phyloP scores from a whole-genome alignment of 2,888 invertebrate genomes.

The Deilephila elpenor region DNA sequence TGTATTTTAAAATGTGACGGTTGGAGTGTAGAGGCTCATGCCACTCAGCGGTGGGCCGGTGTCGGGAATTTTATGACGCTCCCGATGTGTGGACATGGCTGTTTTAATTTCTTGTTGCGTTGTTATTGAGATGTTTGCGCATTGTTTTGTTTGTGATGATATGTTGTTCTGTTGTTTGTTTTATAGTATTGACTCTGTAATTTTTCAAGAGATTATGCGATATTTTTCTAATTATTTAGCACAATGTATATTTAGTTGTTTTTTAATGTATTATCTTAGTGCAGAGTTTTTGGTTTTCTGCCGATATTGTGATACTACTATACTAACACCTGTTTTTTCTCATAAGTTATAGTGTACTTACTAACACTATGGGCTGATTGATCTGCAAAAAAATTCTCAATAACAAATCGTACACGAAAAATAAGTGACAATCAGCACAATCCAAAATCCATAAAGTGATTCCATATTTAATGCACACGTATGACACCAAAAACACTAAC shows the following conservation, averaged over 20 bases:
- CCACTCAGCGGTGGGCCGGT: conserved; percentile 77
- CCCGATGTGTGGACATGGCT: conserved; percentile 63
- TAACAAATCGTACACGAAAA: too few species aligned
- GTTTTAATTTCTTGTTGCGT: conserved; percentile 37
- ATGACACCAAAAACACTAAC: not conserved
- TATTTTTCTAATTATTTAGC: too few species aligned
- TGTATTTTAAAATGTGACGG: conserved; percentile 83
- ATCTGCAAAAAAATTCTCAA: too few species aligned
- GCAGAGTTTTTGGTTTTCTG: too few species aligned
- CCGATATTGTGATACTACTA: too few species aligned
- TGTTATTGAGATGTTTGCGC: conserved; percentile 22
- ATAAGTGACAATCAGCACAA: not conserved
- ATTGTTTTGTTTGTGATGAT: conserved; percentile 7
- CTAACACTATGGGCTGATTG: too few species aligned
- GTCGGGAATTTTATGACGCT: conserved; percentile 65
- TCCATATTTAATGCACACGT: too few species aligned
- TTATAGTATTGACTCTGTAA: not conserved
- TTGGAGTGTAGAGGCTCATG: conserved; percentile 75
- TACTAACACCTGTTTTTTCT: too few species aligned
- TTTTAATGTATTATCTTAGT: too few species aligned
- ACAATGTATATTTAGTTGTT: too few species aligned
- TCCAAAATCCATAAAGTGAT: not conserved
- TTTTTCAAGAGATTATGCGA: not conserved
- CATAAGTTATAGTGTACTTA: too few species aligned
- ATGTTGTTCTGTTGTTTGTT: not conserved